These are phyloP conservation scores for Drosophila asahinai DNA, from an alignment of 1,140 invertebrate genomes.

Conservation along the genomic window DNA sequence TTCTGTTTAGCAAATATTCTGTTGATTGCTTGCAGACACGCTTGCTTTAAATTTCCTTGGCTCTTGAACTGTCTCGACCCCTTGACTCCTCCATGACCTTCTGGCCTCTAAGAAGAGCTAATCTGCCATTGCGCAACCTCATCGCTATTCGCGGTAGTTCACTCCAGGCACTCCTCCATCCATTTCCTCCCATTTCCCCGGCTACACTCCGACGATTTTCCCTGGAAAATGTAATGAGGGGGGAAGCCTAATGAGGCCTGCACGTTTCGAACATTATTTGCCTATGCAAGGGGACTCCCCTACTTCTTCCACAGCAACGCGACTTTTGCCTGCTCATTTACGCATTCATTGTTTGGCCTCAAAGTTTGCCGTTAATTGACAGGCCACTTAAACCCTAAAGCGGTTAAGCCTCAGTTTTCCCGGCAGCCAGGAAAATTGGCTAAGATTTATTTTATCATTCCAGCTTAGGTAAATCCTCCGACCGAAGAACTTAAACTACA, in stretches of 20 bases:
- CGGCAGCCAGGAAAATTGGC: slow-evolving; percentile 22
- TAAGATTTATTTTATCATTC: slow-evolving; percentile 27
- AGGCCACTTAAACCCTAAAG: slow-evolving; percentile 48
- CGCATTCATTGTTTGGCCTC: slow-evolving; percentile 46
- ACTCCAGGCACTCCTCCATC: background rate
- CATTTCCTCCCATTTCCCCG: background rate
- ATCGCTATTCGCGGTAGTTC: slow-evolving; percentile 41
- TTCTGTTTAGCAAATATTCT: background rate
- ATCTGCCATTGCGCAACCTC: slow-evolving; percentile 55
- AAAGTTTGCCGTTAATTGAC: slow-evolving; percentile 51
- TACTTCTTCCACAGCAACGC: background rate
- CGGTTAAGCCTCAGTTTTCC: slow-evolving; percentile 23
- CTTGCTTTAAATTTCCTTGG: background rate
- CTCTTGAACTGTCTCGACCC: slow-evolving; percentile 2
- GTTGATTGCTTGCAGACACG: background rate
- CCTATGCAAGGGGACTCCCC: slow-evolving; percentile 27
- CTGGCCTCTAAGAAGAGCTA: slow-evolving; percentile 23
- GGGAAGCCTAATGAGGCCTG: slow-evolving; percentile 52
- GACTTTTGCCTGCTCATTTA: slow-evolving; percentile 33
- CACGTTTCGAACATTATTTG: slow-evolving; percentile 62
- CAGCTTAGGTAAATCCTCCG: background rate
- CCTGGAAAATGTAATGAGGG: slow-evolving; percentile 29
- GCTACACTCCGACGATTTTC: slow-evolving; percentile 10
- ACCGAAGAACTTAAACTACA: background rate
- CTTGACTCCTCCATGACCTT: slow-evolving; percentile 4